A percentile compares a stretch with the other conserved stretches of the same genome.
phyloP scores from a whole-genome alignment of 2,888 invertebrate species.

The Agrochola macilenta region DNA sequence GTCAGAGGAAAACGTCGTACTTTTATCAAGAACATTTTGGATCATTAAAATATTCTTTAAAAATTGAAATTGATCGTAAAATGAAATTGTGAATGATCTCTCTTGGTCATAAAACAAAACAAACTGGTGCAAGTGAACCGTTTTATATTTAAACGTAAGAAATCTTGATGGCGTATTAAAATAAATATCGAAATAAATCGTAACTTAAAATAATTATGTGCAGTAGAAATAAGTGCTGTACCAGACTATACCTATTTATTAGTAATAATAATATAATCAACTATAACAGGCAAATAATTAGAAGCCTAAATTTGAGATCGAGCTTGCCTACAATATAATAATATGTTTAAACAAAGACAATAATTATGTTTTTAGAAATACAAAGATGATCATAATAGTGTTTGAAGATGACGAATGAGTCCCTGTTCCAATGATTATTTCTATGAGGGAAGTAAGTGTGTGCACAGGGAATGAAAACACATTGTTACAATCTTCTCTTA shows the following conservation, averaged over 20 bases:
- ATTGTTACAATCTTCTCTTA: not conserved
- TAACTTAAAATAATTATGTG: not conserved
- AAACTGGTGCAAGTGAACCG: conserved; percentile 9
- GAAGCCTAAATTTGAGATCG: not conserved
- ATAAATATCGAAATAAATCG: not conserved
- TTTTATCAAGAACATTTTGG: not conserved
- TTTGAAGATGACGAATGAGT: conserved; percentile 18
- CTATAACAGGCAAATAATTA: no score
- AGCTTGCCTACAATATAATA: not conserved
- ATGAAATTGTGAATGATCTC: not conserved
- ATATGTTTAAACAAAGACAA: conserved; percentile 6
- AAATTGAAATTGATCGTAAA: not conserved
- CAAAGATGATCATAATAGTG: not conserved
- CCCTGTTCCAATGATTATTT: not conserved
- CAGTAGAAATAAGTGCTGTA: not conserved
- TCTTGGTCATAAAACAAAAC: conserved; percentile 1
- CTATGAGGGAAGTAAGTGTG: not conserved
- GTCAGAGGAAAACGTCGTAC: conserved; percentile 13
- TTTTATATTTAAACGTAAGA: not conserved
- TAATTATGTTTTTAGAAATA: not conserved
- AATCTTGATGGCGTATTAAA: not conserved
- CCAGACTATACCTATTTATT: not conserved
- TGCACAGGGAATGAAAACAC: not conserved
- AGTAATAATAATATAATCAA: not conserved
- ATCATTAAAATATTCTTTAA: not conserved